A percentile compares a stretch with the other conserved stretches of the same genome.
Evolutionary conservation across 2,113 vertebrate species (phyloP).

Genomic region (Hippocampus abdominalis): DNA sequence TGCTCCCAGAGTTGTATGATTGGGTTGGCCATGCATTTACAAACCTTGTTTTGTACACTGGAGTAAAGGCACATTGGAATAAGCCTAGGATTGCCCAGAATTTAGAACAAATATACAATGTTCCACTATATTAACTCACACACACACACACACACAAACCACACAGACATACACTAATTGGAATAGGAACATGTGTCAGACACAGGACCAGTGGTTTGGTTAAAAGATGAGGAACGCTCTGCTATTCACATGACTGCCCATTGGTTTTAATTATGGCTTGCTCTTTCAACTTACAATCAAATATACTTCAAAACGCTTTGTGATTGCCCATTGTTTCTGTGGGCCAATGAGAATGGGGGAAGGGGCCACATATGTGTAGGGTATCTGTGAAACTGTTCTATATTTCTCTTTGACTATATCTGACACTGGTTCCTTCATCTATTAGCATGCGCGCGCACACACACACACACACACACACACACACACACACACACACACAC

Average conservation of each 20-base stretch:
- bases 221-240: constrained; percentile 52
- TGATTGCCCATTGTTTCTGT: constrained; percentile 75
- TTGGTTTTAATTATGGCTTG: constrained; percentile 94
- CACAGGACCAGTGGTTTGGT: constrained; percentile 87
- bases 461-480: constrained; percentile 8
- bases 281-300: constrained; percentile 86
- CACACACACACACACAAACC: background rate
- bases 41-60: background rate
- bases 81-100: background rate
- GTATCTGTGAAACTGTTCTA: constrained; percentile 5
- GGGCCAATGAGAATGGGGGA: constrained; percentile 23
- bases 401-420: constrained; percentile 7
- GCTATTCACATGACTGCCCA: constrained; percentile 85
- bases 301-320: constrained; percentile 83
- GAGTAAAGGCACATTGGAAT: background rate
- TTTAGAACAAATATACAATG: background rate
- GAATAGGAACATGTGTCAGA: constrained; percentile 87
- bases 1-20: background rate
- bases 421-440: constrained; percentile 32
- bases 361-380: background rate
- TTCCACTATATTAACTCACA: background rate
- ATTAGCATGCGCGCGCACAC: constrained; percentile 51
- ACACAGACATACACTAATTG: constrained; percentile 64
- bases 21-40: background rate
- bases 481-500: constrained; percentile 34